Conservation (phyloP, 2,797 vertebrate species). For the Amazona finschi region DNA sequence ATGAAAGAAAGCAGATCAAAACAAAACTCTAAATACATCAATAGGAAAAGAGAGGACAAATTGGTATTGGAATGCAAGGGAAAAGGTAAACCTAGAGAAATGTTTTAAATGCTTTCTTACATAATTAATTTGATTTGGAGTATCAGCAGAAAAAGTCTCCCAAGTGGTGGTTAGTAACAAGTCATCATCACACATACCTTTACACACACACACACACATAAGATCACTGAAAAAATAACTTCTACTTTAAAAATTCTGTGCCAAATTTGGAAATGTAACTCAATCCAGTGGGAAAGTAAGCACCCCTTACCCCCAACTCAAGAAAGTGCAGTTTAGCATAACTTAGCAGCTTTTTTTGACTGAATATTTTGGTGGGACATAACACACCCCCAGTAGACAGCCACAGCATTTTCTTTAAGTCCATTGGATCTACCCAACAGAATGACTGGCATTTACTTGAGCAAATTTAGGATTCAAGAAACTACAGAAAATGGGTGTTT, state of each 20-base stretch:
- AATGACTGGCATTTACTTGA: slow-evolving; percentile 17
- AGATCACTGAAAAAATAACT: not conserved
- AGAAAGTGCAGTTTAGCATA: not conserved
- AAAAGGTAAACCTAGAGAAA: not conserved
- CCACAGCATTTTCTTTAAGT: not conserved
- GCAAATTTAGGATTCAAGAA: not conserved
- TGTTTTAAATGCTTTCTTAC: not conserved
- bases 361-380: not conserved
- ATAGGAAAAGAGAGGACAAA: not conserved
- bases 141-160: not conserved
- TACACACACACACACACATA: not conserved
- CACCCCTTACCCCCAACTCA: not conserved
- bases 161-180: not conserved
- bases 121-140: not conserved
- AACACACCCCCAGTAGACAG: not conserved
- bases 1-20: slow-evolving; percentile 16
- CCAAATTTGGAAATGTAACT: not conserved
- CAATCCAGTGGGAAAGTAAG: not conserved
- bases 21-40: not conserved
- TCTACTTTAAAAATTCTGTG: not conserved
- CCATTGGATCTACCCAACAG: not conserved
- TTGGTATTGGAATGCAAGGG: not conserved
- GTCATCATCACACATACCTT: not conserved
- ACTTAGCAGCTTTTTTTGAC: not conserved
- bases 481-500: not conserved